phyloP scores from a whole-genome alignment of 1,140 invertebrate species.

The Sarcophaga peregrina region DNA sequence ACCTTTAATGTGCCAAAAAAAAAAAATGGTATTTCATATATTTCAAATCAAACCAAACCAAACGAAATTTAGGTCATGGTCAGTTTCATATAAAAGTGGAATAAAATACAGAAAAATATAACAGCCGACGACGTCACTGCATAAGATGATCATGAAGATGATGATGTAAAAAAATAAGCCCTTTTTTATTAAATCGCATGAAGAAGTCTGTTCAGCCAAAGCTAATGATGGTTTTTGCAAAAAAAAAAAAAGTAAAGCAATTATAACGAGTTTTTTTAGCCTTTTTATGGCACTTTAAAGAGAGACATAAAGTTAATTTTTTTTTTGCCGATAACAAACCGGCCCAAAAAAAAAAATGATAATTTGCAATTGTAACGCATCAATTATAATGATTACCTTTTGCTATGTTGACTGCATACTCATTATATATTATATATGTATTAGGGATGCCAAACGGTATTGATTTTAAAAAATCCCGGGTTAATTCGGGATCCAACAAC shows the following conservation, averaged over 20 bases:
- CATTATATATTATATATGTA: no score
- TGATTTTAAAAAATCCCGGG: no score
- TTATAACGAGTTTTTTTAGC: slow-evolving; percentile 3
- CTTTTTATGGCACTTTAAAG: neutral
- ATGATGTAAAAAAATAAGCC: neutral
- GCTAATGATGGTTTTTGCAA: neutral
- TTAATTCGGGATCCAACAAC: no score
- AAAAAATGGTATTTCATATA: no score
- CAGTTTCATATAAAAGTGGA: neutral
- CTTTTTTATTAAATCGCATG: neutral
- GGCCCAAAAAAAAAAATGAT: no score
- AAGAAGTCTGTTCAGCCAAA: neutral
- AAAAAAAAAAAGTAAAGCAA: neutral
- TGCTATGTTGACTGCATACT: no score
- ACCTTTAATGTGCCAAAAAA: no score
- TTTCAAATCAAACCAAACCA: no score
- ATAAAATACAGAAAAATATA: neutral
- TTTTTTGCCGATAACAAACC: no score
- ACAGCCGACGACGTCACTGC: neutral
- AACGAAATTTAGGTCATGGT: slow-evolving; percentile 11
- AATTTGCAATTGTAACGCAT: no score
- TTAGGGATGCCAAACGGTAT: no score
- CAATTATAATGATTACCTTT: neutral
- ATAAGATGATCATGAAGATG: neutral
- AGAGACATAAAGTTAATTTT: no score